These are phyloP conservation scores for Argya squamiceps DNA, from an alignment of 2,797 vertebrate genomes.

Conservation along the genomic window DNA sequence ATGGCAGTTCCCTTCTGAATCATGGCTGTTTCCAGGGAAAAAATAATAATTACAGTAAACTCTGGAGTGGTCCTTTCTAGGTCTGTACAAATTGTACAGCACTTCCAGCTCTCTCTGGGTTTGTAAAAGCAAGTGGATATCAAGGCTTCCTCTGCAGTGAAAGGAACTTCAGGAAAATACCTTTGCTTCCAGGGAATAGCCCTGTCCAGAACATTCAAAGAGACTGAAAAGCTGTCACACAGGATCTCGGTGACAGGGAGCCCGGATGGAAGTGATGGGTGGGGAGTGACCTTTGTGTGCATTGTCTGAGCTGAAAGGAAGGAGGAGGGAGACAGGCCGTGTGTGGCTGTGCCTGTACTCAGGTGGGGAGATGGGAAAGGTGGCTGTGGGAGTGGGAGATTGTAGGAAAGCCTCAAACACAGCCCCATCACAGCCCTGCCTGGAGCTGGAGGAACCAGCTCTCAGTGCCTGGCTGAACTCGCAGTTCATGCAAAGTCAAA, in stretches of 20 bases:
- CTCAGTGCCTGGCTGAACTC: neutral
- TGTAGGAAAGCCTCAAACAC: neutral
- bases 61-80: neutral
- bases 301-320: neutral
- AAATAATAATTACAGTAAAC: neutral
- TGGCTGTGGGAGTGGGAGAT: neutral
- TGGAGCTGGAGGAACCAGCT: neutral
- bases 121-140: neutral
- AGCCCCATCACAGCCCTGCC: neutral
- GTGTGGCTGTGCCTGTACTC: accelerated
- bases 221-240: neutral
- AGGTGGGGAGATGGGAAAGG: accelerated
- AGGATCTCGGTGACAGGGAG: neutral
- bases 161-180: neutral
- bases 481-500: neutral
- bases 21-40: neutral
- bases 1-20: neutral
- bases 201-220: neutral
- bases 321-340: neutral
- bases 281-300: neutral
- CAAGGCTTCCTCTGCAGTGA: neutral
- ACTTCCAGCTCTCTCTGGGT: neutral
- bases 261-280: neutral
- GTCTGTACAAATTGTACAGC: neutral
- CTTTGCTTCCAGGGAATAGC: neutral